Evolutionary conservation across 1,140 invertebrate species (phyloP), one percentile per base, ranked within the genome.

Genomic region (Caerostris extrusa): DNA sequence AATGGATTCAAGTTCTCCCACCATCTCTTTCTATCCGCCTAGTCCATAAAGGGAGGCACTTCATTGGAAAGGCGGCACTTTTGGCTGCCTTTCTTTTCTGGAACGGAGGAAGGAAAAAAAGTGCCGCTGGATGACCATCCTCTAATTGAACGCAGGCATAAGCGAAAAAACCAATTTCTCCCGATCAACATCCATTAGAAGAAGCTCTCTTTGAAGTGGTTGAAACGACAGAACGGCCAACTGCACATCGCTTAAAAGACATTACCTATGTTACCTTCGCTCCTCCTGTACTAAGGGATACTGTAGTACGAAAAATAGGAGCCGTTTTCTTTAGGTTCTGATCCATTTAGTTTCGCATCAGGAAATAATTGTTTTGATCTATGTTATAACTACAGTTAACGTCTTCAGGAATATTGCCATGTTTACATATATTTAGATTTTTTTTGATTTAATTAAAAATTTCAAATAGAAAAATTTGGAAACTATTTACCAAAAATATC

Each of bases 171-270:
- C 81, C 91, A 93, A 93, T 93, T 93, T 93, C 56, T 19, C 7
- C 60, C 91, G 91, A 93, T 93, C 91, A 93, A 85, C 91, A 93
- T 93, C 91, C 91, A 93, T 93, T 93, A 93, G 91, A 69, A 67
- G 82, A 93, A 93, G 55, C 19, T 60, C 69, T 82, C 90, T 81
- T 60, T 91, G 90, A 91, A 82, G 90, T 12, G 57, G 71, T 91
- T 91, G 90, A 91, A 91, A 90, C 89, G 69, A 34, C 89, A 67
- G 71, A 90, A 58, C 55, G 87, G 87, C 87, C 87, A 90, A 90
- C 64, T 90, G 87, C 87, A 90, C 87, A 90, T 90, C 67, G 14
- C 53, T 90, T 71, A 69, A 90, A 90, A 90, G 87, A 90, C 87
- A 90, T 90, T 90, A 90, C 87, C 87, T 58, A 90, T 90, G 64